These are phyloP conservation scores for Propithecus perrieri DNA, from an alignment of 2,797 vertebrate genomes.

Conservation along the genomic window DNA sequence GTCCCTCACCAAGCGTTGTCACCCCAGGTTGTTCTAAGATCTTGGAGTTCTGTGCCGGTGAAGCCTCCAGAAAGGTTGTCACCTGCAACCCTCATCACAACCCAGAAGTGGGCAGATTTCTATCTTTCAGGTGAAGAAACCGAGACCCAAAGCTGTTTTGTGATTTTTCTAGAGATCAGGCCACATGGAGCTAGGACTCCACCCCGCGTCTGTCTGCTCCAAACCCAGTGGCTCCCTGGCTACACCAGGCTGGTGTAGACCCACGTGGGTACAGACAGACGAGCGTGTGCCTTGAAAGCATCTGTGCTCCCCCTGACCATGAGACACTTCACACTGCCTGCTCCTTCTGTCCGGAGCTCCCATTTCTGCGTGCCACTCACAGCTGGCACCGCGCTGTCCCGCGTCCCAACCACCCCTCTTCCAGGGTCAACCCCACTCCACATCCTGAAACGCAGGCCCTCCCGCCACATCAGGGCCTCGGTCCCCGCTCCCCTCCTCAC, in stretches of 20 bases:
- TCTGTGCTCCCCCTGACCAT: not conserved
- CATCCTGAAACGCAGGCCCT: not conserved
- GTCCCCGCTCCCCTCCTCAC: not conserved
- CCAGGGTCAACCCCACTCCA: too few species aligned
- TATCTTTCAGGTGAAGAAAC: not conserved
- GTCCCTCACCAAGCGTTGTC: not conserved
- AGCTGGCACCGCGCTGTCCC: not conserved
- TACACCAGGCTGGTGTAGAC: not conserved
- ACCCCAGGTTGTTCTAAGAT: not conserved
- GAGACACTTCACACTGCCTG: not conserved
- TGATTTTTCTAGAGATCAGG: not conserved
- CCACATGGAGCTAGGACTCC: not conserved
- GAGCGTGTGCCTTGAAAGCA: fast-evolving
- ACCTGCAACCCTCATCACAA: not conserved
- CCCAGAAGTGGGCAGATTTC: not conserved
- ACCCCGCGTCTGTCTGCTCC: not conserved
- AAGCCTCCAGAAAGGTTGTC: not conserved
- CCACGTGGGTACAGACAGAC: not conserved
- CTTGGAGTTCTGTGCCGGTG: not conserved
- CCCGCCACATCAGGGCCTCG: not conserved
- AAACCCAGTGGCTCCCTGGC: not conserved
- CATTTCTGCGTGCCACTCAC: not conserved
- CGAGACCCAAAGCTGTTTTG: not conserved
- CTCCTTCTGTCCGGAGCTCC: not conserved
- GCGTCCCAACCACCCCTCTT: not conserved